Percentiles rank a stretch among this genome's conserved stretches.
phyloP scores from a whole-genome alignment of 1,140 invertebrate species.

The Latrodectus geometricus region DNA sequence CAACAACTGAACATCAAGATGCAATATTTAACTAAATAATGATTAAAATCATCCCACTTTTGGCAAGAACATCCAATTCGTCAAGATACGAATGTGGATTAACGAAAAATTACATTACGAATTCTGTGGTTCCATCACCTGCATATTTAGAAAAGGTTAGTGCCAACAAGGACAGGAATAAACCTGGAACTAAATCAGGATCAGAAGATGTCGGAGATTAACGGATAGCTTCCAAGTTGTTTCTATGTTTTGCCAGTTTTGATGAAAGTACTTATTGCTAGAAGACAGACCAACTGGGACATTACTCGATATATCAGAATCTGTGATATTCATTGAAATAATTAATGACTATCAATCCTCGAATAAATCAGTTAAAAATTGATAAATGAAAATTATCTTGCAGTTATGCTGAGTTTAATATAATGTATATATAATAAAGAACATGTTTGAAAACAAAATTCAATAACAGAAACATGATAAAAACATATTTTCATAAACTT shows the following conservation, averaged over 20 bases:
- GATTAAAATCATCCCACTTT: conserved; percentile 33
- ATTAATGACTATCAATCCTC: no score
- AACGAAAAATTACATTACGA: conserved; percentile 45
- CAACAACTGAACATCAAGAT: conserved; percentile 54
- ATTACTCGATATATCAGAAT: conserved; percentile 19
- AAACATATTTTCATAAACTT: no score
- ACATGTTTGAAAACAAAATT: no score
- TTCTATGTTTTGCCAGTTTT: conserved; percentile 21
- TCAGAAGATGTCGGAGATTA: conserved; percentile 46
- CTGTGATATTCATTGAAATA: no score
- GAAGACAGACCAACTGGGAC: conserved; percentile 23
- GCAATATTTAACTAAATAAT: conserved; percentile 23
- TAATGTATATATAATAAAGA: no score
- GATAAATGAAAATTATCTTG: no score
- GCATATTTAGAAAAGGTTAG: conserved; percentile 55
- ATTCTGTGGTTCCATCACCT: conserved; percentile 44
- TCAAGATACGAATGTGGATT: conserved; percentile 51
- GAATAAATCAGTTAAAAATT: no score
- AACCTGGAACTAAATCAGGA: conserved; percentile 52
- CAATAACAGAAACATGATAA: no score
- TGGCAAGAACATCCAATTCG: conserved; percentile 47
- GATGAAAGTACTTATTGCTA: conserved; percentile 18
- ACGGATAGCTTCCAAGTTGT: conserved; percentile 16
- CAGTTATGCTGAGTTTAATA: no score
- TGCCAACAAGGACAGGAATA: conserved; percentile 51